These are phyloP conservation scores for Eupithecia vulgata DNA, from an alignment of 2,888 invertebrate species.

Conservation along the genomic window DNA sequence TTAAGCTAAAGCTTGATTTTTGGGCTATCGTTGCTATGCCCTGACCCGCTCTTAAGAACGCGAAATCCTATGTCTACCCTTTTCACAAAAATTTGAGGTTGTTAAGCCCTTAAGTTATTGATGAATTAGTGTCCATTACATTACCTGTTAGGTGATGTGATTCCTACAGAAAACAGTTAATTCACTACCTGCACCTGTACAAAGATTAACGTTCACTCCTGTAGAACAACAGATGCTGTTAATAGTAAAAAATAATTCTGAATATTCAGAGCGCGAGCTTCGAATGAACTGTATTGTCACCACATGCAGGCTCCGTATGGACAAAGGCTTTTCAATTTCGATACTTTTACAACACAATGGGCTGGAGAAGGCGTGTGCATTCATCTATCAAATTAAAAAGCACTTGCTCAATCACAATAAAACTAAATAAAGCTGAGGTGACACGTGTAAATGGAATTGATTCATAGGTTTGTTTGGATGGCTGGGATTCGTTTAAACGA, in stretches of 20 bases:
- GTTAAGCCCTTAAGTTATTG: too few species aligned
- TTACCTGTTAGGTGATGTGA: not conserved
- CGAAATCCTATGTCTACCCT: too few species aligned
- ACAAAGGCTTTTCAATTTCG: slow-evolving; percentile 79
- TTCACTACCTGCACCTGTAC: not conserved
- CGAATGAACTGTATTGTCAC: slow-evolving; percentile 75
- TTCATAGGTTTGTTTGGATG: not conserved
- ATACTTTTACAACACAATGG: slow-evolving; percentile 82
- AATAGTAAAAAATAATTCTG: slow-evolving; percentile 75
- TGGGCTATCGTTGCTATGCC: too few species aligned
- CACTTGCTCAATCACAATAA: slow-evolving; percentile 69
- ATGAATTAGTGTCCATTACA: slow-evolving; percentile 17
- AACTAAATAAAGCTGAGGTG: slow-evolving; percentile 51
- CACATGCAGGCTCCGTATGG: slow-evolving; percentile 76
- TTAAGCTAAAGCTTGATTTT: too few species aligned
- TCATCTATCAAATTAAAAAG: slow-evolving; percentile 84
- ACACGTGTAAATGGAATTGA: slow-evolving; percentile 36
- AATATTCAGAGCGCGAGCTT: slow-evolving; percentile 72
- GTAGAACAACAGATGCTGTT: slow-evolving; percentile 58
- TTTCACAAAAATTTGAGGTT: too few species aligned
- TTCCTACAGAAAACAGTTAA: not conserved
- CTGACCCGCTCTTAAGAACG: too few species aligned
- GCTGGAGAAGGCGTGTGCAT: slow-evolving; percentile 77
- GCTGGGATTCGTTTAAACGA: not conserved
- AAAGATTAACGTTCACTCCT: not conserved